Base-by-base conservation (phyloP, 2,888 invertebrate species). In the Hydropsyche betteni region DNA sequence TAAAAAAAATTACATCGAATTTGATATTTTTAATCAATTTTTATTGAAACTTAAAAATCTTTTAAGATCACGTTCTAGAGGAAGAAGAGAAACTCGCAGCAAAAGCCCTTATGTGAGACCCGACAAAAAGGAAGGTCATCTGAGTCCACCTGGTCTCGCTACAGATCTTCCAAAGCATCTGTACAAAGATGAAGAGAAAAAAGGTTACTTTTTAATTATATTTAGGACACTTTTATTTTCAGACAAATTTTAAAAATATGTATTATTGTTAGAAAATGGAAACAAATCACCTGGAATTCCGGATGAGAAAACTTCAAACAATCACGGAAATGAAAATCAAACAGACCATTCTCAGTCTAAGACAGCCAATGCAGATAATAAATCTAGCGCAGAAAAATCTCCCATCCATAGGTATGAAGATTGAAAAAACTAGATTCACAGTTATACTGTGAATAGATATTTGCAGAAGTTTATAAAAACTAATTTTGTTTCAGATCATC, bases 321-420 rank as follows among this genome's bases (percentile, higher is more conserved):
- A 74, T 33, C 75, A 77, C 14, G 75, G 76, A 34, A 73, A 68
- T 71, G 79, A 76, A 70, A 76, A 68, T 76, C 78, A 50, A 44
- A 79, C 79, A 34, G 84, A 84, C 1, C 83, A 84, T 3, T 83
- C 84, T 0, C 81, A 82, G 81, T 89, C 90, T 0, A 90, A 89
- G 74, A 87, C 86, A 24, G 87, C 72, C 14, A 77, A 77, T 69
- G 75, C 71, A 24, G 52, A 75, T 16, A 68, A 52, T n/a, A 38
- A 33, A 5, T 72, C 75, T 7, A 73, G 68, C 44, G 12, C 38
- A 10, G 61, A 72, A 36, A 72, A 72, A 38, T 72, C 72, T 16
- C 72, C 72, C 44, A 8, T 5, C 10, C 5, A n/a, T 16, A 72
- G 72, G 72, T 72, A 72, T 72, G 14, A 24, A 24, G 2, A 24